These are phyloP conservation scores for Carcina quercana DNA, from an alignment of 2,888 invertebrate species.

Conservation along the genomic window DNA sequence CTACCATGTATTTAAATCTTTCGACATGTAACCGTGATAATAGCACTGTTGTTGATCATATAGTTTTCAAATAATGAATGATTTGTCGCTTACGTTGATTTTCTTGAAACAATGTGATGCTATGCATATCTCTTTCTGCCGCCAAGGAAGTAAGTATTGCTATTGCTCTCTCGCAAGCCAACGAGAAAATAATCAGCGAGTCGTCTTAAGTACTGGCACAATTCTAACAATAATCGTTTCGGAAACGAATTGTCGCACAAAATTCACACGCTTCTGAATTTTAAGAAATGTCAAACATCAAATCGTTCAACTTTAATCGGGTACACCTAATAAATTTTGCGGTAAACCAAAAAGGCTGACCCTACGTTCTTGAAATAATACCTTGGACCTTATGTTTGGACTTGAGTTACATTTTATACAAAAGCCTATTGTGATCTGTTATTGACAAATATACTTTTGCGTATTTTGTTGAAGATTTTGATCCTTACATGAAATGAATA, in stretches of 20 bases:
- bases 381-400: conserved; percentile 45
- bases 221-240: conserved; percentile 6
- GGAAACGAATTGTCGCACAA: conserved; percentile 1
- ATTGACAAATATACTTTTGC: conserved; percentile 16
- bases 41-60: no score
- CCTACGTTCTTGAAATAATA: conserved; percentile 45
- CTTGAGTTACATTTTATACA: conserved; percentile 30
- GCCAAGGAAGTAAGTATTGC: no score
- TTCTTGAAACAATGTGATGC: no score
- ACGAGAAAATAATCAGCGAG: no score
- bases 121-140: no score
- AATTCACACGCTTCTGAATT: conserved; percentile 40
- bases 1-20: no score
- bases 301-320: conserved; percentile 34
- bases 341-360: conserved; percentile 43
- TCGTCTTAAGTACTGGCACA: no score
- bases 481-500: conserved; percentile 17
- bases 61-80: no score
- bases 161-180: no score
- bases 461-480: conserved; percentile 7
- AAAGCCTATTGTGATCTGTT: conserved; percentile 25
- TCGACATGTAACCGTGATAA: no score
- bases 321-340: conserved; percentile 38
- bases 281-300: conserved; percentile 21
- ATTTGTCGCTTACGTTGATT: no score